Conservation (phyloP, 2,113 vertebrate genomes). For the Microcebus jonahi region DNA sequence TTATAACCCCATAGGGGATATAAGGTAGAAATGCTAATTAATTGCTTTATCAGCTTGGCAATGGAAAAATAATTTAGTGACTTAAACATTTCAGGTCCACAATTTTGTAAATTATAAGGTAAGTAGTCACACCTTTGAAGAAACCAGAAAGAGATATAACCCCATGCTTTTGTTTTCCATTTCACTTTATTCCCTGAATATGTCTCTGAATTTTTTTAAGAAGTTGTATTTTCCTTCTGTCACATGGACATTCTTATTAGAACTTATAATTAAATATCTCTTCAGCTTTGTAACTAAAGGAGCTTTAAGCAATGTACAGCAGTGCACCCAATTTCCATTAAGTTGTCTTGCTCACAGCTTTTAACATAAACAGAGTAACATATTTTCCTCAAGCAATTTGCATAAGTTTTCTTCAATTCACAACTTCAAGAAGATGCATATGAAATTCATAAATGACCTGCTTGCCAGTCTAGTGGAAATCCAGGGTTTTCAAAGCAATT, state of each 20-base stretch:
- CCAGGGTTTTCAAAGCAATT: constrained; percentile 28
- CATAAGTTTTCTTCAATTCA: constrained; percentile 56
- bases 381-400: constrained; percentile 45
- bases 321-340: constrained; percentile 10
- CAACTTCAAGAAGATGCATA: background rate
- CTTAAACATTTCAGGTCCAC: background rate
- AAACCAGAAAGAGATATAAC: background rate
- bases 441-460: constrained; percentile 48
- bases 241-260: constrained; percentile 25
- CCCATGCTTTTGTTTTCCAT: background rate
- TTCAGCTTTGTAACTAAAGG: constrained; percentile 24
- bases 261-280: constrained; percentile 62
- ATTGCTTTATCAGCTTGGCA: background rate
- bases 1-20: background rate
- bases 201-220: background rate
- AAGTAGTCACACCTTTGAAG: background rate
- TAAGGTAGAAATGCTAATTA: background rate
- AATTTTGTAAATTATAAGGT: background rate
- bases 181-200: background rate
- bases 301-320: constrained; percentile 33
- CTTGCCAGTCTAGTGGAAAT: background rate
- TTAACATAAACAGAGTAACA: constrained; percentile 51
- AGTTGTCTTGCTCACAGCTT: constrained; percentile 35
- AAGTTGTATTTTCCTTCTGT: background rate
- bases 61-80: background rate